Evolutionary conservation across 2,113 vertebrate genomes (phyloP).

Genomic region (Symphodus melops): DNA sequence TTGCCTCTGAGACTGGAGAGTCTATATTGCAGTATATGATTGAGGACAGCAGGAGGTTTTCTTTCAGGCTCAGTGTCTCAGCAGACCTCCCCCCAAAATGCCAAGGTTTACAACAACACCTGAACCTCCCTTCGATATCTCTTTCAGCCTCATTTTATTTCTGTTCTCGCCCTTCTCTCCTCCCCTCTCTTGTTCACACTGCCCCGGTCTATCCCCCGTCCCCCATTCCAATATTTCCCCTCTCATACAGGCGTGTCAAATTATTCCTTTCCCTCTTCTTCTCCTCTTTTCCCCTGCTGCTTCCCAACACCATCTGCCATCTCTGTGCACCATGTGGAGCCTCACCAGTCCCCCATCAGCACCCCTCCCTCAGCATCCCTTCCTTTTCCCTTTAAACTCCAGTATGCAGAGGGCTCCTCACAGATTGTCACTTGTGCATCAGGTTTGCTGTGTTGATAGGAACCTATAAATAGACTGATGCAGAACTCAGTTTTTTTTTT

Average conservation of each 20-base stretch:
- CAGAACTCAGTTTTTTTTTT: background rate
- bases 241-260: background rate
- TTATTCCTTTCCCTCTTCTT: background rate
- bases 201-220: background rate
- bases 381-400: slow-evolving; percentile 16
- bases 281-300: slow-evolving; percentile 9
- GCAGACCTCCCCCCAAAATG: background rate
- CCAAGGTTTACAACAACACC: slow-evolving; percentile 14
- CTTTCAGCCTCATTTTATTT: background rate
- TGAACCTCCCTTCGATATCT: slow-evolving; percentile 1
- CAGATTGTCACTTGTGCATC: slow-evolving; percentile 25
- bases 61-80: background rate
- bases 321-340: slow-evolving; percentile 27
- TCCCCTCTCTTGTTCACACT: background rate
- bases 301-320: slow-evolving; percentile 39
- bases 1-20: background rate
- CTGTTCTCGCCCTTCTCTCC: background rate
- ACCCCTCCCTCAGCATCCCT: slow-evolving; percentile 1
- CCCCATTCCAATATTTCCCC: background rate
- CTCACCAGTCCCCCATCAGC: slow-evolving; percentile 24
- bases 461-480: slow-evolving; percentile 39
- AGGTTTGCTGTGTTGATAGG: slow-evolving; percentile 31
- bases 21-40: slow-evolving; percentile 5
- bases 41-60: slow-evolving; percentile 21
- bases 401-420: background rate